Base-by-base conservation (phyloP, 2,797 vertebrate species). In the Crocidura indochinensis region DNA sequence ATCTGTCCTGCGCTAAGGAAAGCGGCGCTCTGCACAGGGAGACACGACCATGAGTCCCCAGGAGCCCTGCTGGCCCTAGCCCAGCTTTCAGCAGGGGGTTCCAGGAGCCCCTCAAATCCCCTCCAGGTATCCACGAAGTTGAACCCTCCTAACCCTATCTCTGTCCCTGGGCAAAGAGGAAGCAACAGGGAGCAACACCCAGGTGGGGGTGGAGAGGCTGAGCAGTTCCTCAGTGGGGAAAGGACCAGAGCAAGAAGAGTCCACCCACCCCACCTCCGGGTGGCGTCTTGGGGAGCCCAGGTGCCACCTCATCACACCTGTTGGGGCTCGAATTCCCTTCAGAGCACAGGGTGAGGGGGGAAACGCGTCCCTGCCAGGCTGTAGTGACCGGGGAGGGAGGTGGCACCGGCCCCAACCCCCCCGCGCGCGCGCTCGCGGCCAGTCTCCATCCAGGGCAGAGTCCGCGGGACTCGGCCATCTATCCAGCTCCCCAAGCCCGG, bases 91-190 rank as follows among this genome's bases (percentile, higher is more conserved):
- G 87, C 31, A 69, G 24, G 20, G 60, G 60, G 17, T 26, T 17
- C 51, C 38, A 60, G 56, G 8, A 3, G 62, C 64, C 24, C 64
- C 64, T 56, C 11, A 19, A 19, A 56, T 56, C 11, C 53, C 6
- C 53, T 3, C 20, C 91, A 92, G 90, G 92, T 91, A 87, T 62
- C 74, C 86, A 75, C 67, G 29, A 31, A 6, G 94, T 93, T 95
- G 89, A 88, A 69, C 46, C 81, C 46, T 73, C 71, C 69, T 62
- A 65, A 12, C 44, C 74, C 53, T 68, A 60, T 47, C 60, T 91
- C 44, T 31, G 73, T 27, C 68, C 26, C 64, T 60, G 49, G 65
- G 47, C 26, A 90, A 89, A 75, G 76, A 92, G 71, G 91, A 87
- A 94, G 92, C 84, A 19, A 24, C 7, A 11, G 31, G 77, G 26